A percentile compares a stretch with the other conserved stretches of the same genome.
These are phyloP conservation scores for Dreissena rostriformis DNA, from an alignment of 1,140 invertebrate genomes.

Conservation along the genomic window DNA sequence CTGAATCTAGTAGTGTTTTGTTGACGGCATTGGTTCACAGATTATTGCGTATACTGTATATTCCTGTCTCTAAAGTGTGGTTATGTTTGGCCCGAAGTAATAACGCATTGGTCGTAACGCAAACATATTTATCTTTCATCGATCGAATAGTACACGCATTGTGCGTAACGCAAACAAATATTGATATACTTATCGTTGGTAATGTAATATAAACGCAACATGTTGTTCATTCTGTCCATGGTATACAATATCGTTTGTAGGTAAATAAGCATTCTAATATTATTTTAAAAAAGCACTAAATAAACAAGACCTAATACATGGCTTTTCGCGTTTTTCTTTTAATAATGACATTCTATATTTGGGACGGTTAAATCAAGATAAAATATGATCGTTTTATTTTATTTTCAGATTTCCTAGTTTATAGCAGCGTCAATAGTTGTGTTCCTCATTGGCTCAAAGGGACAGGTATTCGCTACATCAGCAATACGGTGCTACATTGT, in stretches of 20 bases:
- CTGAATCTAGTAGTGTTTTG: neutral
- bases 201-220: no score
- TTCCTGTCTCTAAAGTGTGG: no score
- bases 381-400: no score
- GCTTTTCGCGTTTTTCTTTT: neutral
- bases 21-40: no score
- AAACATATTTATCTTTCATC: no score
- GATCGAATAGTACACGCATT: neutral
- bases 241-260: no score
- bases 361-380: neutral
- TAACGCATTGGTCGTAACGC: neutral
- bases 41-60: no score
- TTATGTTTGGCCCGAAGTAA: neutral
- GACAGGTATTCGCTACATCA: conserved; percentile 84
- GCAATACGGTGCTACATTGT: conserved; percentile 81
- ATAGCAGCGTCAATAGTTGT: conserved; percentile 83
- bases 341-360: neutral
- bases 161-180: neutral
- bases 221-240: no score
- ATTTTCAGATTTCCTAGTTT: conserved; percentile 83
- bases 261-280: neutral
- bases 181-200: neutral
- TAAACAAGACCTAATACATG: neutral
- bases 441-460: conserved; percentile 82
- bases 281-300: neutral